Evolutionary conservation across 2,888 invertebrate species (phyloP).

Genomic region (Andrena camellia): DNA sequence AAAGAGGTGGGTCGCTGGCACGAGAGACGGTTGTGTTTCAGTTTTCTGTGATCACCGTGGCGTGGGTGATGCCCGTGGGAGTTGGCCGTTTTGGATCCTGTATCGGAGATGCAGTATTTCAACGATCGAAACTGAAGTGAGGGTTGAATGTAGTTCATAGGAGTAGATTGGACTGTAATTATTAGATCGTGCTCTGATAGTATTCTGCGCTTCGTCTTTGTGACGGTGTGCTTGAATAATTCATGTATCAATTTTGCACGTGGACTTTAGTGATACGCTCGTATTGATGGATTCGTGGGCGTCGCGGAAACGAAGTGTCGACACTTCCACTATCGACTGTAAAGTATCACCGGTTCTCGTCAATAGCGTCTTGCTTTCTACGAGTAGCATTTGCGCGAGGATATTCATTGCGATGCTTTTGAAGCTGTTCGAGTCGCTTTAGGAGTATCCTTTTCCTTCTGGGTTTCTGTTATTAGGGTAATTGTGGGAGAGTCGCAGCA

Average conservation of each 20-base stretch:
- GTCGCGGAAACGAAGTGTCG: conserved; percentile 48
- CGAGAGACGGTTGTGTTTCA: neutral
- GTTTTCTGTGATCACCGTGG: conserved; percentile 6
- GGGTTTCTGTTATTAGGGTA: neutral
- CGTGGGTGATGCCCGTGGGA: conserved; percentile 9
- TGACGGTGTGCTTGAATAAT: conserved; percentile 39
- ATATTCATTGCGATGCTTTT: neutral
- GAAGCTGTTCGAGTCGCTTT: neutral
- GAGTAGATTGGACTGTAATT: neutral
- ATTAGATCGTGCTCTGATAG: neutral
- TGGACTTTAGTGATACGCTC: conserved; percentile 26
- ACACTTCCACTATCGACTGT: conserved; percentile 32
- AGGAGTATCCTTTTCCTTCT: neutral
- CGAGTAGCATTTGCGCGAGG: neutral
- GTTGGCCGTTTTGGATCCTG: neutral
- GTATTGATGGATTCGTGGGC: conserved; percentile 40
- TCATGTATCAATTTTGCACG: conserved; percentile 37
- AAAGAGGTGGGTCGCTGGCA: too few relatives aligned
- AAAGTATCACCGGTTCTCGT: conserved; percentile 31
- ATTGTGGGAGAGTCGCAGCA: too few relatives aligned
- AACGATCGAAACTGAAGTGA: too few relatives aligned
- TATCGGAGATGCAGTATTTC: too few relatives aligned
- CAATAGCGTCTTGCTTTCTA: conserved; percentile 22
- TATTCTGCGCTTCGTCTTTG: neutral
- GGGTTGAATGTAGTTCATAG: neutral